Percentiles rank a stretch among this genome's conserved stretches.
phyloP scores from a whole-genome alignment of 2,797 vertebrate genomes.

The Urophycis tenuis region DNA sequence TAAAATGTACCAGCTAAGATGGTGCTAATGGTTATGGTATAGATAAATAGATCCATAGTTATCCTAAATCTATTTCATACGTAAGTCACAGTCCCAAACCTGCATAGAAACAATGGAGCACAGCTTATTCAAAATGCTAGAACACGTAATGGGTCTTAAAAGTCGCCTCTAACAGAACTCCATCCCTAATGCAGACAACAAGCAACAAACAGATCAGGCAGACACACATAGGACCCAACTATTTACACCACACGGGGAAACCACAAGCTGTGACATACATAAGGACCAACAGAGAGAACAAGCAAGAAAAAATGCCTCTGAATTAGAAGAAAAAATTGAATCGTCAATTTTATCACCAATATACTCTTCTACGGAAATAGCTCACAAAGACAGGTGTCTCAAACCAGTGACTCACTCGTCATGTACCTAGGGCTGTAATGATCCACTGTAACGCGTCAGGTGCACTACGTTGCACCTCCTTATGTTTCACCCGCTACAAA shows the following conservation, averaged over 20 bases:
- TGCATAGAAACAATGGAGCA: not conserved
- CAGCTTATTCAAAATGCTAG: not conserved
- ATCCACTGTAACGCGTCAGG: not conserved
- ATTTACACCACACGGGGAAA: not conserved
- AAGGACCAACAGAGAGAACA: not conserved
- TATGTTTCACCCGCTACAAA: not conserved
- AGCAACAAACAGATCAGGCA: not conserved
- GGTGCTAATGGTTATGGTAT: not conserved
- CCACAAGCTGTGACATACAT: not conserved
- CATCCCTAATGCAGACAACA: not conserved
- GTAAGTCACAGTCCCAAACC: not conserved
- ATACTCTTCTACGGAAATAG: not conserved
- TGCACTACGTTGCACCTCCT: not conserved
- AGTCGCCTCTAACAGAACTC: not conserved
- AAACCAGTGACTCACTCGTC: not conserved
- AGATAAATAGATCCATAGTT: not conserved
- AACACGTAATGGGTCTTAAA: not conserved
- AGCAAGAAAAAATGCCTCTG: not conserved
- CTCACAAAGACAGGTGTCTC: not conserved
- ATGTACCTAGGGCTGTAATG: not conserved
- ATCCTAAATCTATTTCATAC: not conserved
- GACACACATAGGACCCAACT: not conserved
- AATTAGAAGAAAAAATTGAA: not conserved
- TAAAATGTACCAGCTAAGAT: not conserved
- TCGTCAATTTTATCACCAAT: not conserved